Evolutionary conservation across 2,888 invertebrate species (phyloP).

Genomic region (Caenorhabditis afra): DNA sequence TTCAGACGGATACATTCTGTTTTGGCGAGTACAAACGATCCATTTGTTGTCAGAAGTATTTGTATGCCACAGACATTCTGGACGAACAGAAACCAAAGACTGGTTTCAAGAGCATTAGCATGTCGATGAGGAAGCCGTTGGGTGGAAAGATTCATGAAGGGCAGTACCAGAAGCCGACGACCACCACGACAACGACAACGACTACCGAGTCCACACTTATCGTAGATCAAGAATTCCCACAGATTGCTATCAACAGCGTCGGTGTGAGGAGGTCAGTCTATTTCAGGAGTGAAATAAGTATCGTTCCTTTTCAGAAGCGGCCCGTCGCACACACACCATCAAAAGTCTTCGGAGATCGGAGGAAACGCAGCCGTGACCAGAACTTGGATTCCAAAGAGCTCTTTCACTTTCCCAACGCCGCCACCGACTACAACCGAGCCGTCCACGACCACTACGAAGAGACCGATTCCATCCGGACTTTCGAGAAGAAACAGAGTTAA

Average conservation of each 20-base stretch:
- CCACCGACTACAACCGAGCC: constrained; percentile 31
- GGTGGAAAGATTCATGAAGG: constrained; percentile 53
- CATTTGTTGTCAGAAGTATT: constrained; percentile 69
- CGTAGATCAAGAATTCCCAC: constrained; percentile 50
- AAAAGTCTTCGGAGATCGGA: constrained; percentile 48
- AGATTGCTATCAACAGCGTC: constrained; percentile 60
- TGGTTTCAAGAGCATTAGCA: constrained; percentile 50
- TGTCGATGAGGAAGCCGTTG: constrained; percentile 49
- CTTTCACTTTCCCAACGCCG: constrained; percentile 36
- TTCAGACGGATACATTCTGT: constrained; percentile 66
- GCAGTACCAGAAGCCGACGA: constrained; percentile 43
- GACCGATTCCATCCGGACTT: constrained; percentile 38
- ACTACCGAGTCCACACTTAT: constrained; percentile 25
- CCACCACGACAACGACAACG: constrained; percentile 25
- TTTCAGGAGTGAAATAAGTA: not conserved
- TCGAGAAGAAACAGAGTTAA: constrained; percentile 34
- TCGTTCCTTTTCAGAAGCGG: constrained; percentile 40
- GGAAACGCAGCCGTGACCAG: constrained; percentile 40
- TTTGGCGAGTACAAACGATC: constrained; percentile 66
- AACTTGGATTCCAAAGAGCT: constrained; percentile 48
- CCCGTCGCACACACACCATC: constrained; percentile 9
- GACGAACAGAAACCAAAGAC: constrained; percentile 43
- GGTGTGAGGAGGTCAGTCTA: constrained; percentile 52
- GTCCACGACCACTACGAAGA: constrained; percentile 32
- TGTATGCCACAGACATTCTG: constrained; percentile 59